Evolutionary conservation across 1,140 invertebrate species (phyloP).

Genomic region (Cheumatopsyche charites): DNA sequence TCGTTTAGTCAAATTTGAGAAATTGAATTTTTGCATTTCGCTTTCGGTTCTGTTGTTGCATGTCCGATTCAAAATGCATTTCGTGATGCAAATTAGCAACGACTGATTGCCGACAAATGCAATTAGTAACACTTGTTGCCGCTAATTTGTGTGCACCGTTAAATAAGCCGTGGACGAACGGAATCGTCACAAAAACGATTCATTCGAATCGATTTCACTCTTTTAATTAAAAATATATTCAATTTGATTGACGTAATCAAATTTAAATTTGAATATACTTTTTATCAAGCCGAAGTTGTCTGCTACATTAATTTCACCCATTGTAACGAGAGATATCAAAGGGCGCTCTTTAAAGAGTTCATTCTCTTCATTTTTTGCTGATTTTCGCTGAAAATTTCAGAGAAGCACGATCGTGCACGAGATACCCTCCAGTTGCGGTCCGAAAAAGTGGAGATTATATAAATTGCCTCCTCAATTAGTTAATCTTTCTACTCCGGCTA

Average conservation of each 20-base stretch:
- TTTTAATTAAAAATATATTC: too few relatives aligned
- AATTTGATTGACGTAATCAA: too few relatives aligned
- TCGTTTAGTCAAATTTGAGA: background rate
- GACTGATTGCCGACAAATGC: background rate
- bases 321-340: too few relatives aligned
- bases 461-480: conserved; percentile 3
- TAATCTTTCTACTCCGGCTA: conserved; percentile 10
- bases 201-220: too few relatives aligned
- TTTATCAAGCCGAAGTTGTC: too few relatives aligned
- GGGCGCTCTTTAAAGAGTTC: too few relatives aligned
- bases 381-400: background rate
- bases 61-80: background rate
- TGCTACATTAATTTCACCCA: too few relatives aligned
- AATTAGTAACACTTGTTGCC: conserved; percentile 24
- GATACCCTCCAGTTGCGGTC: too few relatives aligned
- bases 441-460: conserved; percentile 9
- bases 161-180: too few relatives aligned
- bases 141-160: background rate
- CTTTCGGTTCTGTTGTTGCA: background rate
- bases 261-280: too few relatives aligned
- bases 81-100: background rate
- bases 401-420: background rate
- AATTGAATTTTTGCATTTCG: background rate
- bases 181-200: too few relatives aligned
- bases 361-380: background rate